phyloP scores from a whole-genome alignment of 2,113 vertebrate species.

The Pithys albifrons region DNA sequence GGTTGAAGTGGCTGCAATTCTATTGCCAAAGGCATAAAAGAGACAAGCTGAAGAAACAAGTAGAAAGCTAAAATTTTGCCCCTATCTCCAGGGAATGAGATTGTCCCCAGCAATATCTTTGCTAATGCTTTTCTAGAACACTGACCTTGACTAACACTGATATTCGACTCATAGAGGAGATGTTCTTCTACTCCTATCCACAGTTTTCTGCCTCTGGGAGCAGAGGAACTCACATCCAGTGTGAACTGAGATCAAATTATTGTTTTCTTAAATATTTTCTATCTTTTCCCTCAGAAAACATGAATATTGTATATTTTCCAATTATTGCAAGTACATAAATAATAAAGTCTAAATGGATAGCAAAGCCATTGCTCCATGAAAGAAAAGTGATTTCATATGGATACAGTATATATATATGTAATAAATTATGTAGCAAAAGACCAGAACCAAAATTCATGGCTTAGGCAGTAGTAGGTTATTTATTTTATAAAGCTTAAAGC shows the following conservation, averaged over 20 bases:
- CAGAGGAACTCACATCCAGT: not conserved
- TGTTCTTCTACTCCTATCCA: not conserved
- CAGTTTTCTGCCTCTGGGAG: not conserved
- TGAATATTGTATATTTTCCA: not conserved
- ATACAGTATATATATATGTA: not conserved
- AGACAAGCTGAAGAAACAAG: not conserved
- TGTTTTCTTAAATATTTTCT: not conserved
- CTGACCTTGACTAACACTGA: not conserved
- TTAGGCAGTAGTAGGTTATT: not conserved
- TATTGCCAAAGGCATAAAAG: not conserved
- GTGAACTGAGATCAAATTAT: not conserved
- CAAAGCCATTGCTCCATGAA: not conserved
- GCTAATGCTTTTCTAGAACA: not conserved
- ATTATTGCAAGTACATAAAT: not conserved
- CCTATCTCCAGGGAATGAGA: not conserved
- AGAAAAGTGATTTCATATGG: not conserved
- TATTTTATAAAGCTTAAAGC: not conserved
- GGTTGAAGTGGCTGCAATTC: not conserved
- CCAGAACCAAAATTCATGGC: not conserved
- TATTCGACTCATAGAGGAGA: not conserved
- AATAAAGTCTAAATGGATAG: not conserved
- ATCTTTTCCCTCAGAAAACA: not conserved
- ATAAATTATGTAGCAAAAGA: not conserved
- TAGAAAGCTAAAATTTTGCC: not conserved
- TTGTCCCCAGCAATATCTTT: not conserved